Evolutionary conservation across 2,888 invertebrate genomes (phyloP).

Genomic region (Leptinotarsa peninsularis): DNA sequence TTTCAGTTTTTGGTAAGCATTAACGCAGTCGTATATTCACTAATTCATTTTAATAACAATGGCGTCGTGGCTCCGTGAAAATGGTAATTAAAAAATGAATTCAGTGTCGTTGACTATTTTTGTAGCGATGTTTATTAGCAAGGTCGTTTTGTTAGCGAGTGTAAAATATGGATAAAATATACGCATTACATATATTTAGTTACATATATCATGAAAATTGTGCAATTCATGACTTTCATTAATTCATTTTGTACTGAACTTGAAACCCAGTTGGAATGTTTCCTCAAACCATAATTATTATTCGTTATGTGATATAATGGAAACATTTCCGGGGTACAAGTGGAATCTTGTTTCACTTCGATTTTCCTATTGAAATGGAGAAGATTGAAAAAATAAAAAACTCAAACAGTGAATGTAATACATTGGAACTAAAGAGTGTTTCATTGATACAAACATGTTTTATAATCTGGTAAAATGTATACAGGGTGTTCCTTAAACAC

Average conservation of each 20-base stretch:
- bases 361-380: neutral
- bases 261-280: conserved; percentile 12
- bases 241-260: conserved; percentile 13
- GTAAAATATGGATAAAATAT: conserved; percentile 3
- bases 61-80: conserved; percentile 5
- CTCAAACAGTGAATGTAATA: no score
- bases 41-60: conserved; percentile 12
- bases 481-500: no score
- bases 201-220: conserved; percentile 3
- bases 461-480: no score
- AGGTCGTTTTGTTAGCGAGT: conserved; percentile 8
- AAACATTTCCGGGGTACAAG: neutral
- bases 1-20: conserved; percentile 1
- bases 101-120: conserved; percentile 15
- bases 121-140: conserved; percentile 2
- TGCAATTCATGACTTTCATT: conserved; percentile 2
- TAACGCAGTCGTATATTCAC: neutral
- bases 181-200: conserved; percentile 13
- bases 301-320: conserved; percentile 20
- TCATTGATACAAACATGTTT: no score
- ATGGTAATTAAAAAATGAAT: conserved; percentile 4
- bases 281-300: conserved; percentile 9
- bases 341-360: neutral
- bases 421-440: no score
- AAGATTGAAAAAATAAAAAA: no score